Base-by-base conservation (phyloP, 2,888 invertebrate species). In the Melitaea athalia region DNA sequence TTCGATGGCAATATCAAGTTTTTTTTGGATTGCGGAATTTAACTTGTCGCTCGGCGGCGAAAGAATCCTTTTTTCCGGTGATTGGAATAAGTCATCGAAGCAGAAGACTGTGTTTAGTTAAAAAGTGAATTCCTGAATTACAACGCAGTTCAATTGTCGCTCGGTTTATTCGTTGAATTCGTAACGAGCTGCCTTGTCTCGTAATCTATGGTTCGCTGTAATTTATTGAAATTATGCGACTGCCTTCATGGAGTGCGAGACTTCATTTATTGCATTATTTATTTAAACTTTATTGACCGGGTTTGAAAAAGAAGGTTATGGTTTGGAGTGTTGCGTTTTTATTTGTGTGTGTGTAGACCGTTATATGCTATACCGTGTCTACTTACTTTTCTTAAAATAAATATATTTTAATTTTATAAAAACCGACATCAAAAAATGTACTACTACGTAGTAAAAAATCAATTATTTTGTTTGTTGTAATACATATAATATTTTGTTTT, bases 151-250 rank as follows among this genome's bases (percentile, higher is more conserved):
- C 70, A 52, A 69, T 65, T 68, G 69, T 63, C 69, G 63, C 71
- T 71, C 60, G 57, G 53, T 63, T 52, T 73, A 70, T 72, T 69
- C 68, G 71, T 74, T 75, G 75, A 77, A 78, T 80, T 75, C 71
- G 68, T 76, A 73, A 75, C 72, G 70, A 78, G 71, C 59, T 75
- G 69, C 64, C 72, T 71, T 72, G 59, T 68, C 67, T 64, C 55
- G 69, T 71, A 55, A 70, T 72, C 65, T 70, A 63, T 68, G 15
- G 53, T 14, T 12, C 12, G 31, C 14, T 31, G 61, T 62, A 62
- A 42, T 52, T 38, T 52, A 52, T 38, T 14, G n/a, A 11, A 17
- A 53, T 14, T 12, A 53, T 53, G 11, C 24, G 53, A n/a, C 45
- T 5, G 6, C n/a, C n/a, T 12, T 53, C 6, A 49, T 49, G n/a